Base-by-base conservation (phyloP, 2,888 invertebrate genomes). In the Serrognathus titanus region DNA sequence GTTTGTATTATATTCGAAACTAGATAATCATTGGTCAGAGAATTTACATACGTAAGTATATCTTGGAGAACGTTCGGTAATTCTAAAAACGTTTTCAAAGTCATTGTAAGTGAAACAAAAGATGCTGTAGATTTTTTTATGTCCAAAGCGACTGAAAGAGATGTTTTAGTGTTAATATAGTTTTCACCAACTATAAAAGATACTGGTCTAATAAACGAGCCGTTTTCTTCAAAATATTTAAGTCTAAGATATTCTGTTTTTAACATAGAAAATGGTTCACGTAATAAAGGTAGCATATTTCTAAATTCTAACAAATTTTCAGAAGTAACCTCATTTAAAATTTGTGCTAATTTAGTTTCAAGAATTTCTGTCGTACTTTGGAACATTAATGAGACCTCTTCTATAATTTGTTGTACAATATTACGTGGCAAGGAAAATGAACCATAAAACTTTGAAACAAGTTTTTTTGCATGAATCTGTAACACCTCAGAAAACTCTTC, bases 1-100 rank as follows among this genome's bases (percentile, higher is more conserved):
- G 50, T 11, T 16, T 50, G 50, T 50, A 39, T 3, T 12, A 50
- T 16, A 31, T 50, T 50, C 3, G 39, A 50, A 38, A 50, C 31
- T 7, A 11, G 9, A 50, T 4, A n/a, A 10, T 13, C 24, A 9
- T 9, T 50, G 11, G 2, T 50, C 7, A 50, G 10, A 13, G 16
- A 38, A 38, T 50, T 16, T 13, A 39, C 11, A 11, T 50, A 50
- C 9, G 20, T 11, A 12, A n/a, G 1, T 50, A 50, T 50, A 8
- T 50, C 11, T 16, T 38, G 7, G 9, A 38, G 40, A 6, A 50
- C 50, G 16, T 50, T 50, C 10, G 50, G 50, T 16, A 48, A 24
- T 16, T 50, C 50, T 39, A 50, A 31, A 50, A 50, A 11, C 11
- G 38, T 16, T 38, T 20, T 50, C 8, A 48, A 35, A 2, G 35